Evolutionary conservation across 2,797 vertebrate genomes (phyloP).

Genomic region (Cyclura pinguis): DNA sequence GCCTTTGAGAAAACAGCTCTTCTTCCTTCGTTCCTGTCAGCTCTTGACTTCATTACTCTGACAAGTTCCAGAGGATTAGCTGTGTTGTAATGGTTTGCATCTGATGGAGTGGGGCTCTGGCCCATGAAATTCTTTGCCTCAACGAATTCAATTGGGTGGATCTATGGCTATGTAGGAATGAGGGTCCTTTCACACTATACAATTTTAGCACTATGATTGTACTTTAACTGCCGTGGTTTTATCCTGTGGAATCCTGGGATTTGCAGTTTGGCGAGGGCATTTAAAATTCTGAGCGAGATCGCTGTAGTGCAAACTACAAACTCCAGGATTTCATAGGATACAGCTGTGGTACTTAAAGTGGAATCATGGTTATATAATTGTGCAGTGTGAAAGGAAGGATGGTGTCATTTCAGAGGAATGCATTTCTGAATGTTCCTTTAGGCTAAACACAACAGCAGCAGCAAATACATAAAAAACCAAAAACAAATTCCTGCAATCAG

Average conservation of each 20-base stretch:
- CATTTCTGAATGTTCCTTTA: not conserved
- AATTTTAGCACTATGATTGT: too few relatives aligned
- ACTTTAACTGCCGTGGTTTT: too few relatives aligned
- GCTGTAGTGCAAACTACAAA: too few relatives aligned
- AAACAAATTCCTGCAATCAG: not conserved
- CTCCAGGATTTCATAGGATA: too few relatives aligned
- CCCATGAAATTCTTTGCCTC: not conserved
- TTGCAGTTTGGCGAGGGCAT: too few relatives aligned
- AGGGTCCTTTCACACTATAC: not conserved
- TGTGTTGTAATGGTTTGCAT: not conserved
- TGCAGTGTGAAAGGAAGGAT: too few relatives aligned
- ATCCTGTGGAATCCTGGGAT: too few relatives aligned
- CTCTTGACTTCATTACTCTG: not conserved
- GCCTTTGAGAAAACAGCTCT: not conserved
- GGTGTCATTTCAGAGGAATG: not conserved
- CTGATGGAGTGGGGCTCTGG: not conserved
- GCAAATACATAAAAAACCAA: too few relatives aligned
- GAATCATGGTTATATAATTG: too few relatives aligned
- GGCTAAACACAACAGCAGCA: not conserved
- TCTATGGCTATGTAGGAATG: not conserved
- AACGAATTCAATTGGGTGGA: not conserved
- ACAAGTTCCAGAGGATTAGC: constrained; percentile 8
- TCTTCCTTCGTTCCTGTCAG: not conserved
- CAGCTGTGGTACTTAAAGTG: too few relatives aligned
- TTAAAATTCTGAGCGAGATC: too few relatives aligned